These are phyloP conservation scores for Coenonympha arcania DNA, from an alignment of 2,888 invertebrate genomes.

Conservation along the genomic window DNA sequence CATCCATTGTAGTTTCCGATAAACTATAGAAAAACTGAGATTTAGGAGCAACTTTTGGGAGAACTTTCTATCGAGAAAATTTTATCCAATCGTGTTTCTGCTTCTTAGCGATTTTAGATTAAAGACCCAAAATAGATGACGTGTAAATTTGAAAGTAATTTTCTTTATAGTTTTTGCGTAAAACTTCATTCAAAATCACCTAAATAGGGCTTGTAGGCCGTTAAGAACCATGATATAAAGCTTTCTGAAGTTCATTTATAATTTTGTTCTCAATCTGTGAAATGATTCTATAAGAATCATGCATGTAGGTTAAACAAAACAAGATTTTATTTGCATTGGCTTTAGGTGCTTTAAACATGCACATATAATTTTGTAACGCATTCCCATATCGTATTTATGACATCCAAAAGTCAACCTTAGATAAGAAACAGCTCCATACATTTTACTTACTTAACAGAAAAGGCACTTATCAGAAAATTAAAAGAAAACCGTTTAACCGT, in stretches of 20 bases:
- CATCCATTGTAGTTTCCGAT: too few species aligned
- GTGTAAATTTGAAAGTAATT: too few species aligned
- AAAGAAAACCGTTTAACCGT: too few species aligned
- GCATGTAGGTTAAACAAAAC: not conserved
- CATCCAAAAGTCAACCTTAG: conserved; percentile 18
- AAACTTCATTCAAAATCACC: too few species aligned
- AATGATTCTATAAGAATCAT: not conserved
- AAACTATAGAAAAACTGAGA: too few species aligned
- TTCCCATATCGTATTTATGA: conserved; percentile 9
- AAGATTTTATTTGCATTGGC: not conserved
- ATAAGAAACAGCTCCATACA: conserved; percentile 8
- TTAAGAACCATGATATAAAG: not conserved
- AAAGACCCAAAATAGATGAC: too few species aligned
- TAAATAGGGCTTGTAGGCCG: too few species aligned
- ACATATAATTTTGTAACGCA: conserved; percentile 10
- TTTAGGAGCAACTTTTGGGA: too few species aligned
- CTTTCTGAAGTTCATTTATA: not conserved
- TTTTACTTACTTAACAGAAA: not conserved
- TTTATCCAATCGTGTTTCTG: too few species aligned
- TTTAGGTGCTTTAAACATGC: not conserved
- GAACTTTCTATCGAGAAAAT: too few species aligned
- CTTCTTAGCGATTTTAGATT: too few species aligned
- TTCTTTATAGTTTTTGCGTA: too few species aligned
- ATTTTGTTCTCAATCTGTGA: not conserved
- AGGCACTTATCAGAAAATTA: not conserved